These are phyloP conservation scores for Xiphorhynchus erythropygius DNA, from an alignment of 2,797 vertebrate genomes.

Conservation along the genomic window DNA sequence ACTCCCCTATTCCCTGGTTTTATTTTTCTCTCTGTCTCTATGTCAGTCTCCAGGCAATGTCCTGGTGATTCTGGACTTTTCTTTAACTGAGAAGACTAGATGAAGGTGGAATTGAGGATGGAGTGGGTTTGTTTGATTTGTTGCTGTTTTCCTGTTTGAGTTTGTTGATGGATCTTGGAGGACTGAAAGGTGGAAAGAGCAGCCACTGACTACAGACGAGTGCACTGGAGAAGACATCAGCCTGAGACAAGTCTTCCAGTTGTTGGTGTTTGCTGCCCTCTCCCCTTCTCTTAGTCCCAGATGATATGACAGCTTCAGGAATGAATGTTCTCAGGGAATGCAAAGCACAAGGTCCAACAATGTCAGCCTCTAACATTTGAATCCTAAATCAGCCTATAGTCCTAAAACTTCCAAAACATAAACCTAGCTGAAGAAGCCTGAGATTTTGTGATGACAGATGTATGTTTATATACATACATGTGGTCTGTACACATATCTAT, in stretches of 20 bases:
- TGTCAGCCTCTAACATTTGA: background rate
- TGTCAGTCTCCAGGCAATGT: background rate
- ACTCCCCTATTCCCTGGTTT: background rate
- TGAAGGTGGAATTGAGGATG: background rate
- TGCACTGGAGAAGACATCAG: background rate
- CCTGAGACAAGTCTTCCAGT: background rate
- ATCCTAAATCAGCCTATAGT: background rate
- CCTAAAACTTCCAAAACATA: background rate
- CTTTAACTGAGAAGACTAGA: background rate
- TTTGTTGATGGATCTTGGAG: background rate
- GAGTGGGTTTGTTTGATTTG: background rate
- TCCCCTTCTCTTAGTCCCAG: background rate
- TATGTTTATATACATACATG: fast-evolving
- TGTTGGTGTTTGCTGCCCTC: background rate
- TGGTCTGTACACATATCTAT: background rate
- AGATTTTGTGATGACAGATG: background rate
- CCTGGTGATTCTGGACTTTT: background rate
- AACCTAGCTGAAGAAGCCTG: background rate
- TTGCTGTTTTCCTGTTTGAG: background rate
- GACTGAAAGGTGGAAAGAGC: background rate
- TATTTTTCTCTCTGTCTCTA: background rate
- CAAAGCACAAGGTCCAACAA: background rate
- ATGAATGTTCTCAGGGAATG: background rate
- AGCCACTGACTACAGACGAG: fast-evolving
- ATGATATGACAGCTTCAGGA: background rate